Conservation (phyloP, 2,888 invertebrate species). For the Tetragnatha montana region DNA sequence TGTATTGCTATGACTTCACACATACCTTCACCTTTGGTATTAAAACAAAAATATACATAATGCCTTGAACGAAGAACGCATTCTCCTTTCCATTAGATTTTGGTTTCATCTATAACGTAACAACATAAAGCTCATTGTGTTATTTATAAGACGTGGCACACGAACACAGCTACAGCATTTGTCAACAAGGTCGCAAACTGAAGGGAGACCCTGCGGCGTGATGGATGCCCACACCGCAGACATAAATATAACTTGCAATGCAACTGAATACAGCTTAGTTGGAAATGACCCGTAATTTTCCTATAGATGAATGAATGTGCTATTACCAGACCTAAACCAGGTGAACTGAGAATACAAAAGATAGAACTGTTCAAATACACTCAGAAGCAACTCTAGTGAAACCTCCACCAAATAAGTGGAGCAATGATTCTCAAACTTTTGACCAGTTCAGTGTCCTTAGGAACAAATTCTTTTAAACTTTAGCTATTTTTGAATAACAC, state of each 20-base stretch:
- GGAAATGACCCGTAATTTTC: constrained; percentile 45
- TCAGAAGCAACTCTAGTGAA: no score
- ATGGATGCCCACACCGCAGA: not conserved
- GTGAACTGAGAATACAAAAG: not conserved
- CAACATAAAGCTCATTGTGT: constrained; percentile 67
- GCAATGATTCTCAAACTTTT: no score
- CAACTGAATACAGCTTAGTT: constrained; percentile 18
- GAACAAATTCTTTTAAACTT: no score
- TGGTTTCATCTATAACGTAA: constrained; percentile 60
- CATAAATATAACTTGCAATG: not conserved
- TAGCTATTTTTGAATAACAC: no score
- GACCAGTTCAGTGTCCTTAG: no score
- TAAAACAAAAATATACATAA: constrained; percentile 68
- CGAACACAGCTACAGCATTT: constrained; percentile 40
- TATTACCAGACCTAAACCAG: not conserved
- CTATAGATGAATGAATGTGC: not conserved
- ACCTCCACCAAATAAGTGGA: no score
- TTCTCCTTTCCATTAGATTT: constrained; percentile 48
- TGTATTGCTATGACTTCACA: constrained; percentile 60
- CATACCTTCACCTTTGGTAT: constrained; percentile 70
- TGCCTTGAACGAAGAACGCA: constrained; percentile 63
- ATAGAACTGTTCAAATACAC: no score
- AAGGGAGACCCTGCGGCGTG: not conserved
- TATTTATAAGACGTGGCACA: constrained; percentile 63
- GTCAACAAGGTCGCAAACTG: not conserved